Conservation (phyloP, 2,113 vertebrate species). For the Acanthochromis polyacanthus region DNA sequence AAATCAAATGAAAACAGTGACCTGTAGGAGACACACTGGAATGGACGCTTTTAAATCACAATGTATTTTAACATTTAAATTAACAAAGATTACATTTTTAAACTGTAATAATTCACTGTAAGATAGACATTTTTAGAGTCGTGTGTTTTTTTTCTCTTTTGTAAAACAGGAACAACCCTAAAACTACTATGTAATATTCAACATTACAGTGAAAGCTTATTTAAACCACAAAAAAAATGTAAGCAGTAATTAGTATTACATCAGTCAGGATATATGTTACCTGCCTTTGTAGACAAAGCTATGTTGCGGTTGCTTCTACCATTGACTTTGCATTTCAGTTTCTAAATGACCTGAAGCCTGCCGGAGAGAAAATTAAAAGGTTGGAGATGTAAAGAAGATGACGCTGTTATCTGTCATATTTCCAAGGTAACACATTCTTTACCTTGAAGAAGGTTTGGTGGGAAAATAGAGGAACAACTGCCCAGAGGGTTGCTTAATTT, state of each 20-base stretch:
- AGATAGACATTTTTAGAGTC: too few relatives aligned
- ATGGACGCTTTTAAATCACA: too few relatives aligned
- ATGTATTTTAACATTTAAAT: too few relatives aligned
- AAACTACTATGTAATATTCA: too few relatives aligned
- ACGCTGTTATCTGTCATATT: constrained; percentile 63
- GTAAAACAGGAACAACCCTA: too few relatives aligned
- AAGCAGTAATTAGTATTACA: background rate
- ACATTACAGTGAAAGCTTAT: too few relatives aligned
- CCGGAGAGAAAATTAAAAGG: constrained; percentile 48
- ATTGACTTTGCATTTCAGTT: constrained; percentile 59
- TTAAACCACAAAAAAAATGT: background rate
- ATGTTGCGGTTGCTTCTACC: background rate
- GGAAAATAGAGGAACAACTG: constrained; percentile 43
- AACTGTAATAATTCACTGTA: too few relatives aligned
- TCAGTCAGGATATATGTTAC: background rate
- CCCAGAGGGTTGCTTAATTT: constrained; percentile 43
- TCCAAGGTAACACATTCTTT: constrained; percentile 50
- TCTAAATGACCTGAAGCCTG: constrained; percentile 32
- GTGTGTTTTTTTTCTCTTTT: too few relatives aligned
- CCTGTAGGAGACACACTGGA: too few relatives aligned
- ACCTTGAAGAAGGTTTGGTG: constrained; percentile 52
- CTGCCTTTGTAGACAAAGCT: background rate
- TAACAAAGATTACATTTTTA: too few relatives aligned
- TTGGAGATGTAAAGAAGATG: constrained; percentile 56
- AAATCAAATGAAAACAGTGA: too few relatives aligned